Base-by-base conservation (phyloP, 2,797 vertebrate species). In the Gobio occitaniae region DNA sequence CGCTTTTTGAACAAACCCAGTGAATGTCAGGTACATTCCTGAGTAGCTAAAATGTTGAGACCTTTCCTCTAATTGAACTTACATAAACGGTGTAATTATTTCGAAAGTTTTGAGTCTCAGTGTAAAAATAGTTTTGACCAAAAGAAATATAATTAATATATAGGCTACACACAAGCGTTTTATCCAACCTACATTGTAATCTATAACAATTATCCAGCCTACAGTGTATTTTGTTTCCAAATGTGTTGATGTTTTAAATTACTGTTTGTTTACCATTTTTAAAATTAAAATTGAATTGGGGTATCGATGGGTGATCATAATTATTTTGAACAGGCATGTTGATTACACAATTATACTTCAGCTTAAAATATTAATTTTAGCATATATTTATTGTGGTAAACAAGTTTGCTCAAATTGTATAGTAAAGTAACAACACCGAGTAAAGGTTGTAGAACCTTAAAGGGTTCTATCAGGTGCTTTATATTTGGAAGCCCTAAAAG, bases 1-100 rank as follows among this genome's bases (percentile, higher is more conserved):
- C 90, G 90, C 92, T 93, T 88, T 94, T 91, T 74, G 21, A 82
- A 84, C 48, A 13, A 87, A 70, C 71, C 29, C 87, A 88, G 88
- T 92, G 94, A 93, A 94, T 94, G 32, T 76, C 59, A 65, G 41
- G 52, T 47, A 80, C 65, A 81, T 59, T 71, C 12, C 69, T n/a
- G 11, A 9, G 12, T 19, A 48, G 54, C 8, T 56, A 56, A 21
- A 56, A 21, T 47, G 21, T 63, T 16, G 65, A 70, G 65, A 70
- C 48, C 13, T 56, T 56, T 80, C n/a, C 44, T 70, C n/a, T 29
- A 12, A 70, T 4, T 56, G n/a, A 8, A 82, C 8, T 74, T 38
- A 63, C 21, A 63, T 48, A 61, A 29, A 50, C 21, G 19, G 52
- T n/a, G 19, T 38, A 76, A 38, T 76, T 41, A 6, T 75, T 52